Evolutionary conservation across 2,888 invertebrate genomes (phyloP).

Genomic region (Ectemnius lituratus): DNA sequence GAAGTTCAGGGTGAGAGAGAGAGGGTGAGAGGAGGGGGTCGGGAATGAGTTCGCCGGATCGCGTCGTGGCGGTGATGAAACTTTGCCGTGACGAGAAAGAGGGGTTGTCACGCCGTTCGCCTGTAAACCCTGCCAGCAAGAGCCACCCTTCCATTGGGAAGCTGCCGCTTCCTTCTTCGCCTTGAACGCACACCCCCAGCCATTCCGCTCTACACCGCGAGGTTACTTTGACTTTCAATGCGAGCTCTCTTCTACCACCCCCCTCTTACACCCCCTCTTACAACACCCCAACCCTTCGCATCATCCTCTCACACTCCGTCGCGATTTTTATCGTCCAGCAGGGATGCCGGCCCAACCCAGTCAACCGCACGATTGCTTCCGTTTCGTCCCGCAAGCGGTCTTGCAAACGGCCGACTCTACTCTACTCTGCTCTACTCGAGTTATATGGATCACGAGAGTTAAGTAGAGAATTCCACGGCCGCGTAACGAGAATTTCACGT

Average conservation of each 20-base stretch:
- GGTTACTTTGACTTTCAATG: constrained; percentile 48
- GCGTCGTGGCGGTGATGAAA: constrained; percentile 76
- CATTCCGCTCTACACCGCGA: constrained; percentile 44
- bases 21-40: constrained; percentile 56
- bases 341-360: constrained; percentile 13
- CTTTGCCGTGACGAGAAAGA: constrained; percentile 77
- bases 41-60: constrained; percentile 71
- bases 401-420: not conserved
- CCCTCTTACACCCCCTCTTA: too few species aligned
- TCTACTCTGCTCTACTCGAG: not conserved
- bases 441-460: not conserved
- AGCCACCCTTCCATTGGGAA: constrained; percentile 37
- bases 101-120: constrained; percentile 72
- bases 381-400: constrained; percentile 7
- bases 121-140: constrained; percentile 42
- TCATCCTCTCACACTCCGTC: constrained; percentile 36
- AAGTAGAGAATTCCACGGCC: not conserved
- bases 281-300: not conserved
- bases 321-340: constrained; percentile 10
- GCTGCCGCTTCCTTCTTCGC: constrained; percentile 12
- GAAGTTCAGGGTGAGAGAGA: constrained; percentile 69
- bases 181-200: constrained; percentile 35
- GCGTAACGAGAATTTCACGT: constrained; percentile 12
- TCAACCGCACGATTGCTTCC: constrained; percentile 41
- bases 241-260: constrained; percentile 28